phyloP scores from a whole-genome alignment of 2,888 invertebrate species.

The Corythucha ciliata region DNA sequence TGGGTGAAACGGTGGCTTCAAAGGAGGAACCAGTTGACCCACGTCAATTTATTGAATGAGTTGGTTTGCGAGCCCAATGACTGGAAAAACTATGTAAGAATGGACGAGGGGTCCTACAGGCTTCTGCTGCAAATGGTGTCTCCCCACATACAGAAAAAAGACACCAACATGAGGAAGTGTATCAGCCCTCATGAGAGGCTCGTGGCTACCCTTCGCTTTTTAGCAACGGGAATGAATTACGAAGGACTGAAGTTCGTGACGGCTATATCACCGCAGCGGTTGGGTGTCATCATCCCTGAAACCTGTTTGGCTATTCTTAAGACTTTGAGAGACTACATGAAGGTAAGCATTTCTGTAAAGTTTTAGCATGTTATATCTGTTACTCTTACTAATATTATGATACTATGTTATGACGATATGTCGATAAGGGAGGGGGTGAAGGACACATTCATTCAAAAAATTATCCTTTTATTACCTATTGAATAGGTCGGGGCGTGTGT shows the following conservation, averaged over 20 bases:
- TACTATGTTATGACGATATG: no score
- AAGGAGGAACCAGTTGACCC: constrained; percentile 5
- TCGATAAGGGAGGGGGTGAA: no score
- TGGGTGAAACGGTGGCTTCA: constrained; percentile 14
- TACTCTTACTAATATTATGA: no score
- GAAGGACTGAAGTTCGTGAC: constrained; percentile 13
- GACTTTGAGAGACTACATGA: no score
- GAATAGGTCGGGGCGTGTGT: no score
- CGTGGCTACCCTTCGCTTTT: constrained; percentile 6
- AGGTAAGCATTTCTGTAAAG: no score
- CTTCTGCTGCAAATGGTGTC: constrained; percentile 4
- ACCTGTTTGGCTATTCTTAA: constrained; percentile 11
- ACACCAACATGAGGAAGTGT: not conserved
- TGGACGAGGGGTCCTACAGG: constrained; percentile 5
- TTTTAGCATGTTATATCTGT: no score
- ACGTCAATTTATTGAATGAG: constrained; percentile 9
- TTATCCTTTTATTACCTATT: no score
- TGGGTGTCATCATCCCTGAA: constrained; percentile 17
- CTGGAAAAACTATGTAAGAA: constrained; percentile 13
- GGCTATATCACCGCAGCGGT: constrained; percentile 13
- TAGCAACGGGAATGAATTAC: constrained; percentile 10
- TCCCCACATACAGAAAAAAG: constrained; percentile 2
- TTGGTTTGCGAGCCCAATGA: constrained; percentile 5
- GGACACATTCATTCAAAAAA: no score
- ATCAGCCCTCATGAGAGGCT: constrained; percentile 12